Evolutionary conservation across 2,797 vertebrate species (phyloP).

Genomic region (Mormyrus proboscirostris): DNA sequence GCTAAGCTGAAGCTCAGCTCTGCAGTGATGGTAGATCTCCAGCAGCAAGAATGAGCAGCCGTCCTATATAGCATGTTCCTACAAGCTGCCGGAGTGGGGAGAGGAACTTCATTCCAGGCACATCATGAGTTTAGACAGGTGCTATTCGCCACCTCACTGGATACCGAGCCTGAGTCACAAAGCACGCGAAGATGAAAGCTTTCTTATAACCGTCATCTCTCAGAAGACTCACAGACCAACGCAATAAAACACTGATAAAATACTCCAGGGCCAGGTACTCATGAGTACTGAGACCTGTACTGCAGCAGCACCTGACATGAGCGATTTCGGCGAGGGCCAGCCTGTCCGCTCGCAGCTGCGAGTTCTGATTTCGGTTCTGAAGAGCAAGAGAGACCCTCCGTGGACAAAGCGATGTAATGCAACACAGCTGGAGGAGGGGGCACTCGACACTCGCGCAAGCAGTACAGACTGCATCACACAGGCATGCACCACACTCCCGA

Average conservation of each 20-base stretch:
- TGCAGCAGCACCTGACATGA: neutral
- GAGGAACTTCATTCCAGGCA: neutral
- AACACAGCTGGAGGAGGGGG: neutral
- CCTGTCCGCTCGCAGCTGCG: neutral
- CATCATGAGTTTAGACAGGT: neutral
- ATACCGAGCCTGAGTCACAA: neutral
- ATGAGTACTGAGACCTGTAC: neutral
- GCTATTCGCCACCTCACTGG: neutral
- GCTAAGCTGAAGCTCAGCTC: neutral
- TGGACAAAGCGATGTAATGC: slow-evolving; percentile 14
- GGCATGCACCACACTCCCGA: neutral
- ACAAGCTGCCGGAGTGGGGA: neutral
- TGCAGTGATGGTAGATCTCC: neutral
- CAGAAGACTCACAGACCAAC: neutral
- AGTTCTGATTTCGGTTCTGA: neutral
- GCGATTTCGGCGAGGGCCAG: neutral
- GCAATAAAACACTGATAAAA: neutral
- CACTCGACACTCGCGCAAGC: neutral
- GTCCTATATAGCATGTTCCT: neutral
- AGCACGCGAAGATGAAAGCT: neutral
- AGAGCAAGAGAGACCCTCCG: slow-evolving; percentile 17
- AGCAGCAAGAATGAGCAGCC: neutral
- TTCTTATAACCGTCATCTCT: neutral
- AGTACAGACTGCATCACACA: neutral
- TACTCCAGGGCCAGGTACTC: neutral